Evolutionary conservation across 2,888 invertebrate species (phyloP).

Genomic region (Myopa testacea): DNA sequence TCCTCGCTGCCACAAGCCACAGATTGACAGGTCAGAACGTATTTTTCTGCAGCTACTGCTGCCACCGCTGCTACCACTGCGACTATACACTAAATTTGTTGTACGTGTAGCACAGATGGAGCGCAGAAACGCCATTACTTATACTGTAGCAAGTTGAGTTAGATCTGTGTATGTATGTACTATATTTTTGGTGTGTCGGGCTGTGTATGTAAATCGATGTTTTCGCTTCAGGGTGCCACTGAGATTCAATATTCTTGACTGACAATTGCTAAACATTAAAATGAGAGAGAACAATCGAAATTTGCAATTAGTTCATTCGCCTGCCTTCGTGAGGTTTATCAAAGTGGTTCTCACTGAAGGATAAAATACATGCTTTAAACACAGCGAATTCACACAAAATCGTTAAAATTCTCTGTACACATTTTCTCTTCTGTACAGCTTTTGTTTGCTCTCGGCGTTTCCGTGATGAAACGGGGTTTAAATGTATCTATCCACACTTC

Average conservation of each 20-base stretch:
- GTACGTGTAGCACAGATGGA: constrained; percentile 65
- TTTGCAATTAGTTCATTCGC: background rate
- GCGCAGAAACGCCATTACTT: constrained; percentile 69
- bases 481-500: constrained; percentile 13
- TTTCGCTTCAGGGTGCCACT: background rate
- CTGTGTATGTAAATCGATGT: background rate
- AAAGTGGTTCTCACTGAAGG: background rate
- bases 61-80: constrained; percentile 47
- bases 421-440: background rate
- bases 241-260: background rate
- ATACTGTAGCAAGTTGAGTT: constrained; percentile 40
- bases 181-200: background rate
- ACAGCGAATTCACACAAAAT: constrained; percentile 46
- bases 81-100: constrained; percentile 60
- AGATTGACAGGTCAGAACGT: constrained; percentile 29
- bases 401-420: constrained; percentile 39
- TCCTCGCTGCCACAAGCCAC: constrained; percentile 43
- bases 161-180: background rate
- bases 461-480: constrained; percentile 2
- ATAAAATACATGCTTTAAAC: background rate
- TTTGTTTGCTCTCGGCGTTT: constrained; percentile 10
- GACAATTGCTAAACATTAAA: constrained; percentile 11
- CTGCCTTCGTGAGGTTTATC: background rate
- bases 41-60: constrained; percentile 44
- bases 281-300: constrained; percentile 6